Evolutionary conservation across 1,140 invertebrate species (phyloP), one percentile per base, ranked within the genome.

Genomic region (Aphelinus certus): DNA sequence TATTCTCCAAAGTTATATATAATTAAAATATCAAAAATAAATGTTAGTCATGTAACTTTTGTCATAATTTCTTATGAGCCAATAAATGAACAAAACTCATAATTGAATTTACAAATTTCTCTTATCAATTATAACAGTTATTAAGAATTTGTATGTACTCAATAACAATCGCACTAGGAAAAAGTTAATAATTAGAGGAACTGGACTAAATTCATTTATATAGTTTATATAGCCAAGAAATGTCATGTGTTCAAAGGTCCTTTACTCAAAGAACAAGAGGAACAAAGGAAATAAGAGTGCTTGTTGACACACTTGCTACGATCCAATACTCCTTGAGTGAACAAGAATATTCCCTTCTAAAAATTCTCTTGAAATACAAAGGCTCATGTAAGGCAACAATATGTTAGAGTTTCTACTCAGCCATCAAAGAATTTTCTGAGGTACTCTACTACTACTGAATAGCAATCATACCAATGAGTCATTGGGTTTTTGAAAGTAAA

Each of bases 221-320:
- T 61, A 70, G 51, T 42, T 61, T 70, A 60, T 69, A 47, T 69
- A 53, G 42, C 63, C 55, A 1, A 53, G 45, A 53, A 45, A 48
- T 63, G 6, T 53, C 58, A 57, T 64, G 5, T 57, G 48, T 64
- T 63, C 57, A 64, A 1, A 64, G 26, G 7, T 56, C 4, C 53
- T 71, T 71, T 26, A 26, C 26, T 26, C 26, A 46, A 62, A 55
- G n/a, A 58, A 58, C 47, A 65, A 65, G 64, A 47, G 9, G 65
- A 67, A 67, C 73, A 75, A 75, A 64, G 73, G 64, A 64, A 69
- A 75, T 57, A n/a, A 64, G 60, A 75, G 72, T 46, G 48, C n/a
- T n/a, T 58, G 10, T 75, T 74, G 73, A 75, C 73, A 75, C 69
- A 62, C n/a, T 68, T 74, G 51, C 26, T 68, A 10, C 58, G 7